Evolutionary conservation across 2,797 vertebrate genomes (phyloP).

Genomic region (Malacoraja senta): DNA sequence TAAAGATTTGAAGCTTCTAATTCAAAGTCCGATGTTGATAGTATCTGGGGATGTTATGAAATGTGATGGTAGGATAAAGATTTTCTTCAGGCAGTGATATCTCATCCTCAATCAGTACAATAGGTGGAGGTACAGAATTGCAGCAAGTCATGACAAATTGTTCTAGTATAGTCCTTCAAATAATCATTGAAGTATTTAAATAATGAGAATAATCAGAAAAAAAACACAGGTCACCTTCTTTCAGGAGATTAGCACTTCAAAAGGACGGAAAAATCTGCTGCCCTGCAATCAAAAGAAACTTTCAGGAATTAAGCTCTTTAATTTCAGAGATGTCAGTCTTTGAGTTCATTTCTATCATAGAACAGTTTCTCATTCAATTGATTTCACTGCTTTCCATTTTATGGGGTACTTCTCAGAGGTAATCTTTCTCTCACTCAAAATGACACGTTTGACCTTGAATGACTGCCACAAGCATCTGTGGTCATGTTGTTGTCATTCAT

Average conservation of each 20-base stretch:
- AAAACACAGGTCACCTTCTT: not conserved
- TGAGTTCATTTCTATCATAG: not conserved
- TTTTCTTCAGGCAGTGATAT: not conserved
- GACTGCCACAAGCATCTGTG: not conserved
- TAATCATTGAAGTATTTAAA: not conserved
- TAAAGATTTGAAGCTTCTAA: not conserved
- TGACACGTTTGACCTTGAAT: not conserved
- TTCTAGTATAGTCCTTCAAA: not conserved
- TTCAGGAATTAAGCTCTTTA: not conserved
- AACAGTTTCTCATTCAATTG: not conserved
- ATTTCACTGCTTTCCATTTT: slow-evolving; percentile 1
- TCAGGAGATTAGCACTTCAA: not conserved
- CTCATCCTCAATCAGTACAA: not conserved
- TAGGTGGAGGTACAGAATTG: not conserved
- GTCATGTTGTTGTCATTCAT: not conserved
- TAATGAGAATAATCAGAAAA: not conserved
- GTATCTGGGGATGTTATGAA: not conserved
- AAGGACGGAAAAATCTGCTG: not conserved
- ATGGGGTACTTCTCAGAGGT: not conserved
- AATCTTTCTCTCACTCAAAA: not conserved
- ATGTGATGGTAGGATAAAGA: not conserved
- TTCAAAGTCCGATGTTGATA: not conserved
- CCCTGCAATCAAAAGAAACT: not conserved
- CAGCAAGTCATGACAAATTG: not conserved
- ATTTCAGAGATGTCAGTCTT: not conserved